Percentiles rank a stretch among this genome's conserved stretches.
These are phyloP conservation scores for Triops cancriformis DNA, from an alignment of 1,140 invertebrate species.

Conservation along the genomic window DNA sequence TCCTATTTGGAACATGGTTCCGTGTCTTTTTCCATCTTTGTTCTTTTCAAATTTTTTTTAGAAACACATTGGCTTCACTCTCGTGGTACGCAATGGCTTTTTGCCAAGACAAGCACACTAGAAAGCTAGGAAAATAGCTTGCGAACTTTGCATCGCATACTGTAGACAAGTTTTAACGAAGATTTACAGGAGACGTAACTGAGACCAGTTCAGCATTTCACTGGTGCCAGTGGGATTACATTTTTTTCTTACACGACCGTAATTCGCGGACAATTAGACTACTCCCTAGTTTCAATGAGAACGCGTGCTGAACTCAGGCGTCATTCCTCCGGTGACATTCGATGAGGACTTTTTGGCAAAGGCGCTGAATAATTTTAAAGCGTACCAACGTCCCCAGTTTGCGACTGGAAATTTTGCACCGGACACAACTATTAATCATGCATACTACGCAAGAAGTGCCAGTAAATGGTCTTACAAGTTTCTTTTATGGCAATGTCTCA, in stretches of 20 bases:
- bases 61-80: background rate
- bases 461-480: background rate
- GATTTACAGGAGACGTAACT: constrained; percentile 14
- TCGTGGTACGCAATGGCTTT: background rate
- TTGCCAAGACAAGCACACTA: background rate
- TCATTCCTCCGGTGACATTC: too few species aligned
- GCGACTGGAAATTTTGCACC: background rate
- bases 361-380: background rate
- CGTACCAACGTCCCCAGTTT: background rate
- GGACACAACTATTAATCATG: background rate
- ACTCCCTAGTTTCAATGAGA: too few species aligned
- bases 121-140: background rate
- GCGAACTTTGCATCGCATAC: background rate
- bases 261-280: background rate
- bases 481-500: background rate
- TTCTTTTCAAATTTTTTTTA: background rate
- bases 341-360: background rate
- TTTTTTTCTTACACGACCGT: background rate
- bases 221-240: background rate
- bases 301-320: too few species aligned
- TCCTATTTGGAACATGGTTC: background rate
- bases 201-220: background rate
- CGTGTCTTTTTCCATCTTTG: background rate
- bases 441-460: background rate
- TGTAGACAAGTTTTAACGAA: background rate